phyloP scores from a whole-genome alignment of 2,113 vertebrate species.

The Struthidea cinerea region DNA sequence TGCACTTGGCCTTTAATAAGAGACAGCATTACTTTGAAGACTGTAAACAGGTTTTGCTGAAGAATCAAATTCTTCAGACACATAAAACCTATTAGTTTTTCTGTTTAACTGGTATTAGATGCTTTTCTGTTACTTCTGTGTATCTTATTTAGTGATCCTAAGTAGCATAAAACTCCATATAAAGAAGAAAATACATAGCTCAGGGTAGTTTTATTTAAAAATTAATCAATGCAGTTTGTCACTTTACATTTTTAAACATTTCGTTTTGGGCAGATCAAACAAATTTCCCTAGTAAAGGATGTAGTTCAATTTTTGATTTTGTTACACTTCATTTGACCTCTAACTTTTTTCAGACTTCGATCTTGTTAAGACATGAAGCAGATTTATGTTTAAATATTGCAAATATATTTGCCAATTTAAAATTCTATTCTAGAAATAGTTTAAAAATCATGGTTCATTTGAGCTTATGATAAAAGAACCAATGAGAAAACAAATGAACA shows the following conservation, averaged over 20 bases:
- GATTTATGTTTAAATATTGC: not conserved
- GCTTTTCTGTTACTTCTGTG: not conserved
- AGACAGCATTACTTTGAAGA: conserved; percentile 38
- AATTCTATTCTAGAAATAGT: not conserved
- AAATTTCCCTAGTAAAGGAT: not conserved
- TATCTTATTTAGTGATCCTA: not conserved
- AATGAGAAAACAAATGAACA: not conserved
- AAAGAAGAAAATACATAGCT: not conserved
- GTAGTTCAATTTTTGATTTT: not conserved
- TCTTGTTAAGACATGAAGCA: not conserved
- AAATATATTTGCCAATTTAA: not conserved
- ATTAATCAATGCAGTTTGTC: not conserved
- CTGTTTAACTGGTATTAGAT: not conserved
- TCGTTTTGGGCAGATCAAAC: not conserved
- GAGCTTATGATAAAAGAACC: not conserved
- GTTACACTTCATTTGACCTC: not conserved
- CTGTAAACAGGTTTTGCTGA: conserved; percentile 48
- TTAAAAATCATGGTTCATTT: not conserved
- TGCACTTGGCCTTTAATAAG: conserved; percentile 31
- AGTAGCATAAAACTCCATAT: not conserved
- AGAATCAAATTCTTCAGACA: conserved; percentile 43
- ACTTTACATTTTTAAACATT: not conserved
- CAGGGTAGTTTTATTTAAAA: not conserved
- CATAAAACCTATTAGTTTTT: not conserved
- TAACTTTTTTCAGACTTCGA: accelerated